Evolutionary conservation across 2,888 invertebrate species (phyloP).

Genomic region (Azorinus chamasolen): DNA sequence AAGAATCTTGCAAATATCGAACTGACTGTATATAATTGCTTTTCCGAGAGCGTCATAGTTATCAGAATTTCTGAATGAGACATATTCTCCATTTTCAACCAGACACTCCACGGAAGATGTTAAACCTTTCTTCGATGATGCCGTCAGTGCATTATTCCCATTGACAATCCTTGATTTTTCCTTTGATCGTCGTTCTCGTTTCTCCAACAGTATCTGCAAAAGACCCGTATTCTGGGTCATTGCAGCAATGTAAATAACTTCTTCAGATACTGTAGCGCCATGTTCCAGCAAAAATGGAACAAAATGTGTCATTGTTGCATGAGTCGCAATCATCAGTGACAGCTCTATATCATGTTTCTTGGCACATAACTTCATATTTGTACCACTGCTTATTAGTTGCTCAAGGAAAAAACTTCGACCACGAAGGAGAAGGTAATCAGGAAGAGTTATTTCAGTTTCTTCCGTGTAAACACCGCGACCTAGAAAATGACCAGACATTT

Average conservation of each 20-base stretch:
- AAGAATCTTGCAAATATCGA: conserved; percentile 17
- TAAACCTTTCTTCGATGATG: conserved; percentile 31
- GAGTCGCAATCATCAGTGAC: conserved; percentile 26
- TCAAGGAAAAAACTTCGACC: too few relatives aligned
- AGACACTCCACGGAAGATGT: conserved; percentile 2
- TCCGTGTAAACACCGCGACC: conserved; percentile 15
- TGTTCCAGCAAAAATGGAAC: conserved; percentile 16
- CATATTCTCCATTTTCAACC: background rate
- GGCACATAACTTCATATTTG: too few relatives aligned
- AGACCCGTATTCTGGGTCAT: conserved; percentile 22
- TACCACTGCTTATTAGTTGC: too few relatives aligned
- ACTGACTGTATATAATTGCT: conserved; percentile 22
- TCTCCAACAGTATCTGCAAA: conserved; percentile 4
- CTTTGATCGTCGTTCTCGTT: too few relatives aligned
- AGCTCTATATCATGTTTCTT: too few relatives aligned
- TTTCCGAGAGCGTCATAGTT: conserved; percentile 13
- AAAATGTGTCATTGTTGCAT: conserved; percentile 14
- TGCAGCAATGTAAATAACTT: conserved; percentile 39
- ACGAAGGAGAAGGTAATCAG: conserved; percentile 4
- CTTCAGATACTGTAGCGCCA: conserved; percentile 23
- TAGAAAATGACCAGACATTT: conserved; percentile 27
- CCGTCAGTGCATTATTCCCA: conserved; percentile 34
- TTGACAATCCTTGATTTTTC: background rate
- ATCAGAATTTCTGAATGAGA: conserved; percentile 6
- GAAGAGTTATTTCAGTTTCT: background rate